Evolutionary conservation across 2,888 invertebrate genomes (phyloP), one percentile per base, ranked within the genome.

Genomic region (Melangyna quadrimaculata): DNA sequence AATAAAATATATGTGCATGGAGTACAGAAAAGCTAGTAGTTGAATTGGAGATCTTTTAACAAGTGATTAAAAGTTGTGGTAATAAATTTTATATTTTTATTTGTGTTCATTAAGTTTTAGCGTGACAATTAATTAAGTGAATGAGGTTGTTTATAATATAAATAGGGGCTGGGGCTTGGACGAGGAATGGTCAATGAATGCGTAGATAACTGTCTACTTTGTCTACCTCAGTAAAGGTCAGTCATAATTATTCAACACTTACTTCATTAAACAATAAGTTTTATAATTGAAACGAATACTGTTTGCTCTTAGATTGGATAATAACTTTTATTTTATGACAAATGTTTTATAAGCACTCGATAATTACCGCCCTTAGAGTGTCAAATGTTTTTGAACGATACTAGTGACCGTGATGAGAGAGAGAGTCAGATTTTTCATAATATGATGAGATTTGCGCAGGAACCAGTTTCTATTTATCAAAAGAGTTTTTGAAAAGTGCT

Each of bases 51-150:
- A 51, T 14, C 48, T 51, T 67, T 48, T 51, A 67, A 67, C 22
- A 14, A 35, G 63, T 73, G 73, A 71, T 74, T 74, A 72, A 59
- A 69, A 71, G 70, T 35, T 69, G 40, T 65, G 78, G 73, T 83
- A 43, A 78, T 83, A 70, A 74, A 83, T 83, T 81, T 70, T 55
- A 65, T 71, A 74, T 65, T 57, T 79, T 71, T 53, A 67, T 75
- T 77, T 67, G 74, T 67, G 74, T 67, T 79, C 75, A 79, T 75
- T 75, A 51, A 65, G 59, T 45, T 59, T 75, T 53, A 67, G 70
- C 59, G 37, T 74, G 73, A 45, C 80, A 55, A 80, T 61, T 35
- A 75, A 70, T 75, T 70, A 63, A 79, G 51, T 40, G 40, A 70
- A 80, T 80, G 67, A 78, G n/a, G 37, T 72, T 67, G 65, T 27